Evolutionary conservation across 2,888 invertebrate species (phyloP).

Genomic region (Eulithis prunata): DNA sequence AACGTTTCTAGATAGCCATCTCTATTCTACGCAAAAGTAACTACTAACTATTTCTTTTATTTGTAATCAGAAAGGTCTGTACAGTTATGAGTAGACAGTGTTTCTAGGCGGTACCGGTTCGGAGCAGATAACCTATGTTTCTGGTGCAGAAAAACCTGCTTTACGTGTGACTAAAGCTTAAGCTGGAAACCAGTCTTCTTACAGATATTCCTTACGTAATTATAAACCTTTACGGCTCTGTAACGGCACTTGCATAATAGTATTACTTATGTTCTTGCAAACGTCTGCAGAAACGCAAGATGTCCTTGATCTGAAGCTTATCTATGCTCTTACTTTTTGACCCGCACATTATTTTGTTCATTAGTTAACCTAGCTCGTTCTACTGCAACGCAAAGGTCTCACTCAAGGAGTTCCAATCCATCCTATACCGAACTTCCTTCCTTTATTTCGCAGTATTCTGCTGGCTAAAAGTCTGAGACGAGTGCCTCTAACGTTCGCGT

Average conservation of each 20-base stretch:
- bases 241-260: conserved; percentile 31
- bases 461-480: neutral
- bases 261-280: conserved; percentile 17
- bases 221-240: conserved; percentile 15
- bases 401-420: too few species aligned
- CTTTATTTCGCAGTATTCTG: neutral
- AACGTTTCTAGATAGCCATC: too few species aligned
- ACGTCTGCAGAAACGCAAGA: conserved; percentile 11
- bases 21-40: too few species aligned
- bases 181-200: conserved; percentile 33
- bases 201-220: conserved; percentile 35
- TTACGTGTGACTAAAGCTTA: neutral
- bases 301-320: conserved; percentile 17
- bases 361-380: too few species aligned
- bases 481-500: too few species aligned
- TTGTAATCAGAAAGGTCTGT: too few species aligned
- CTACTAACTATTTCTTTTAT: too few species aligned
- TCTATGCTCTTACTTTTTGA: neutral
- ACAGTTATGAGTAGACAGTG: too few species aligned
- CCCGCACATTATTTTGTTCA: too few species aligned
- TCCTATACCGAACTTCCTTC: too few species aligned
- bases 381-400: too few species aligned
- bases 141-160: neutral
- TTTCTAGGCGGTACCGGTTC: neutral
- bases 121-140: too few species aligned